Percentiles rank a stretch among this genome's conserved stretches.
phyloP scores from a whole-genome alignment of 2,113 vertebrate species.

The Phocoena sinus region DNA sequence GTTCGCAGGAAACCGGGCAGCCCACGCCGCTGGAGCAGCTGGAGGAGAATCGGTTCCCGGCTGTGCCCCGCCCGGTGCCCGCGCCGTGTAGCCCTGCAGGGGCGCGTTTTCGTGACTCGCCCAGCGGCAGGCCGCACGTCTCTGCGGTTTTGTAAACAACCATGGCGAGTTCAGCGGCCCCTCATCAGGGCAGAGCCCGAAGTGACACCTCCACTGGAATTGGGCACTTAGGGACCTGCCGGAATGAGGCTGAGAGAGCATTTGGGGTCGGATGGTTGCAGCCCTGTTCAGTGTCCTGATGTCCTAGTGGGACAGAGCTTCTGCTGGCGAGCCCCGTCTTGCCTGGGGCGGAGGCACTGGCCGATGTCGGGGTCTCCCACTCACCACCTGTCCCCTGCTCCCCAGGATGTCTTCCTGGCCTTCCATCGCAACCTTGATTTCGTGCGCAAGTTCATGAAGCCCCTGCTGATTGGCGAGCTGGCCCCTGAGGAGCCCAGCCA shows the following conservation, averaged over 20 bases:
- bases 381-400: neutral
- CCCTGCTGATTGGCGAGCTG: slow-evolving; percentile 91
- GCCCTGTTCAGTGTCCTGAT: rapidly evolving
- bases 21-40: too few relatives aligned
- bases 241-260: neutral
- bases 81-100: too few relatives aligned
- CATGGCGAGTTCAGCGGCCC: neutral
- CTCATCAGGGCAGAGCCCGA: rapidly evolving
- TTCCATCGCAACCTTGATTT: slow-evolving; percentile 91
- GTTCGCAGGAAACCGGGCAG: neutral
- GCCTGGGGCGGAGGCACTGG: neutral
- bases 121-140: neutral
- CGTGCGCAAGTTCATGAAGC: slow-evolving; percentile 92
- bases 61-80: rapidly evolving
- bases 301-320: neutral
- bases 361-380: rapidly evolving
- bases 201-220: rapidly evolving
- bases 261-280: rapidly evolving
- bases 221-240: rapidly evolving
- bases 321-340: neutral
- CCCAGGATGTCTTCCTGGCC: slow-evolving; percentile 91
- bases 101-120: neutral
- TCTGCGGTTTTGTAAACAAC: neutral
- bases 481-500: slow-evolving; percentile 90
- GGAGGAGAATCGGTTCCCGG: neutral